Evolutionary conservation across 2,888 invertebrate genomes (phyloP).

Genomic region (Synanthedon tipuliformis): DNA sequence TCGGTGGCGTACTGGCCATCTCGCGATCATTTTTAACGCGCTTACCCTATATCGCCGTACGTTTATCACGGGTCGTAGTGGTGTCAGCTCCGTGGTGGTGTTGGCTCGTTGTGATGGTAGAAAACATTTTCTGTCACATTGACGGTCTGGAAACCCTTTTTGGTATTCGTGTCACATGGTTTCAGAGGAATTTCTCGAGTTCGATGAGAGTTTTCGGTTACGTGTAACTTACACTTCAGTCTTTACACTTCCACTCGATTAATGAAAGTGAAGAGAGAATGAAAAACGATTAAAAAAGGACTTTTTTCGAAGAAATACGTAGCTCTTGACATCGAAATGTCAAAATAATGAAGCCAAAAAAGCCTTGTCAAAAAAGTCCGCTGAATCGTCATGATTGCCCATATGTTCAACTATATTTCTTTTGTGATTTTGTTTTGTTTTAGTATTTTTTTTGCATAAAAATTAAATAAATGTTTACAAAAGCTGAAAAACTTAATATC

Average conservation of each 20-base stretch:
- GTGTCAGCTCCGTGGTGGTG: conserved; percentile 47
- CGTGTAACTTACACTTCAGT: conserved; percentile 19
- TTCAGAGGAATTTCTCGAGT: conserved; percentile 53
- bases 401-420: conserved; percentile 16
- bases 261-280: conserved; percentile 32
- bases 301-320: conserved; percentile 63
- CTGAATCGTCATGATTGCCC: conserved; percentile 59
- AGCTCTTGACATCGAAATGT: conserved; percentile 70
- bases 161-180: conserved; percentile 71
- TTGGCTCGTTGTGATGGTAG: conserved; percentile 63
- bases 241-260: conserved; percentile 27
- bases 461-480: no score
- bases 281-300: conserved; percentile 41
- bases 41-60: conserved; percentile 56
- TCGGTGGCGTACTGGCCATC: conserved; percentile 70
- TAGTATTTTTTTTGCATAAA: no score
- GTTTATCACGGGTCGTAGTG: conserved; percentile 52
- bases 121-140: conserved; percentile 70
- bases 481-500: no score
- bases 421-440: not conserved
- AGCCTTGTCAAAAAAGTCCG: conserved; percentile 66
- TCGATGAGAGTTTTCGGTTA: conserved; percentile 23
- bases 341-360: conserved; percentile 67
- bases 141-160: conserved; percentile 67
- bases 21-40: conserved; percentile 67